phyloP scores from a whole-genome alignment of 1,140 invertebrate genomes.

The Trichogramma pretiosum region DNA sequence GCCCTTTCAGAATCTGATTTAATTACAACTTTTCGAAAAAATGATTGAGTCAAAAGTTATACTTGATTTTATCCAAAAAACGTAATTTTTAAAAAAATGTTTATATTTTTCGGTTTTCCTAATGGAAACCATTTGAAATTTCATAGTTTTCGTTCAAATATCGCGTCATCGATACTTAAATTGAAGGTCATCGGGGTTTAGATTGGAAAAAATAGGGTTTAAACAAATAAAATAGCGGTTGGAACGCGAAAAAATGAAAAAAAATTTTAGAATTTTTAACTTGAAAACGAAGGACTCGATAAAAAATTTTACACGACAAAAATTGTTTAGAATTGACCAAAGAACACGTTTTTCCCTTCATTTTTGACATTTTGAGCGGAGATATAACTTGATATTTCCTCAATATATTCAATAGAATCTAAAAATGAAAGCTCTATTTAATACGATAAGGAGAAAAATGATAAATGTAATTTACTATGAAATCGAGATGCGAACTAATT shows the following conservation, averaged over 20 bases:
- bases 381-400: no score
- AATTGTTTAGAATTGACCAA: not conserved
- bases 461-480: not conserved
- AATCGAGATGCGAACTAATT: not conserved
- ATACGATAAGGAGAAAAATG: not conserved
- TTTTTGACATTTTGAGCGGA: no score
- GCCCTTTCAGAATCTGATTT: not conserved
- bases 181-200: not conserved
- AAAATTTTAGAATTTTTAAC: not conserved
- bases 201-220: not conserved
- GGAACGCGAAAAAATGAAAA: not conserved
- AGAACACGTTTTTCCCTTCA: no score
- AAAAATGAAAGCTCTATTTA: not conserved
- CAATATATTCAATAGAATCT: no score
- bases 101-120: not conserved
- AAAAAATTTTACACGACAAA: not conserved
- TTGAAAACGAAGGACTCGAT: not conserved
- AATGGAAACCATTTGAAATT: not conserved
- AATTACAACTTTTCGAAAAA: not conserved
- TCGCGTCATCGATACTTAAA: not conserved
- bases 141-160: not conserved
- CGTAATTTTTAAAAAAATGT: not conserved
- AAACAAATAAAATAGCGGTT: not conserved
- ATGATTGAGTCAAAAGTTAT: not conserved
- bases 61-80: not conserved